Evolutionary conservation across 2,797 vertebrate genomes (phyloP).

Genomic region (Hydrocynus forskahlii): DNA sequence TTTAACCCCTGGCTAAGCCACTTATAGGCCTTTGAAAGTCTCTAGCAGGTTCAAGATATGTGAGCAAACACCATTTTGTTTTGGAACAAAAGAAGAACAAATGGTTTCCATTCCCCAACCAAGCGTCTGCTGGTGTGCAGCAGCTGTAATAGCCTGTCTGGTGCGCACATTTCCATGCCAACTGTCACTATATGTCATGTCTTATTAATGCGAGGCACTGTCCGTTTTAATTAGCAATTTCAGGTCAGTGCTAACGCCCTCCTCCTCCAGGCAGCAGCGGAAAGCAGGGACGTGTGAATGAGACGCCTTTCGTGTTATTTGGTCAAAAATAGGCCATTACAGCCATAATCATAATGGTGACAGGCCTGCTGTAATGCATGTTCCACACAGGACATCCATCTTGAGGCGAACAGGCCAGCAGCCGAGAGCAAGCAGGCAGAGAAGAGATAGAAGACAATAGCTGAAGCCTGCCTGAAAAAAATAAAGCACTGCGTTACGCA

Average conservation of each 20-base stretch:
- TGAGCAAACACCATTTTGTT: neutral
- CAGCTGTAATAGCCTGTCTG: slow-evolving; percentile 39
- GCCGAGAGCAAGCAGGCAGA: slow-evolving; percentile 49
- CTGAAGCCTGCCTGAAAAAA: slow-evolving; percentile 55
- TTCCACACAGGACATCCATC: slow-evolving; percentile 59
- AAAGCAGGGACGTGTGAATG: slow-evolving; percentile 64
- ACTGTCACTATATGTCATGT: slow-evolving; percentile 65
- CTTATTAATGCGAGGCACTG: slow-evolving; percentile 70
- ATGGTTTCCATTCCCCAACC: slow-evolving; percentile 36
- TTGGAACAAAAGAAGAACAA: slow-evolving; percentile 34
- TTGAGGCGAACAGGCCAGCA: slow-evolving; percentile 52
- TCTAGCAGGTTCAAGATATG: neutral
- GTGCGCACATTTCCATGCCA: slow-evolving; percentile 63
- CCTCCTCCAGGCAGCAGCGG: slow-evolving; percentile 59
- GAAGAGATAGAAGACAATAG: slow-evolving; percentile 57
- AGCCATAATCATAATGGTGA: slow-evolving; percentile 64
- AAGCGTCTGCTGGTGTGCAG: slow-evolving; percentile 47
- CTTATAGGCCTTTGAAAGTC: neutral
- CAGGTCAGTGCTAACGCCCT: slow-evolving; percentile 65
- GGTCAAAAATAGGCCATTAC: slow-evolving; percentile 70
- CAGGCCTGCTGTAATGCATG: slow-evolving; percentile 55
- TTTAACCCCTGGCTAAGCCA: neutral
- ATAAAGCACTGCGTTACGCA: slow-evolving; percentile 53
- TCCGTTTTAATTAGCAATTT: slow-evolving; percentile 74
- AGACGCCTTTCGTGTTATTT: slow-evolving; percentile 68